These are phyloP conservation scores for Poeciliopsis turrubarensis DNA, from an alignment of 2,113 vertebrate genomes.

Conservation along the genomic window DNA sequence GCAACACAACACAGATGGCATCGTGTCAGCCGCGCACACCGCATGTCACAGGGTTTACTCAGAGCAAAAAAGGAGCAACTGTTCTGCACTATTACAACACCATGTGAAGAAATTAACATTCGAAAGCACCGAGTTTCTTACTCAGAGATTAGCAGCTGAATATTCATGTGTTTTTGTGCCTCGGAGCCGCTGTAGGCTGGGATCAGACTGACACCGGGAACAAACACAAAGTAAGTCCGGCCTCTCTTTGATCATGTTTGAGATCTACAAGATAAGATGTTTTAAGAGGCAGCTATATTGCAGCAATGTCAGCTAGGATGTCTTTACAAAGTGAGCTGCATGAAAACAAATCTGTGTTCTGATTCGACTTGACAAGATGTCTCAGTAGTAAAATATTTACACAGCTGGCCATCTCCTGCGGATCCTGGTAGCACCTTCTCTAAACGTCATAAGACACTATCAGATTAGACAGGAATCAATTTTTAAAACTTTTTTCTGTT, in stretches of 20 bases:
- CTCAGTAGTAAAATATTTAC: not conserved
- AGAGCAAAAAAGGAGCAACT: conserved; percentile 41
- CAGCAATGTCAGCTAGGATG: not conserved
- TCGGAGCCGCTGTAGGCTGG: not conserved
- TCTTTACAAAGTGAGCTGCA: not conserved
- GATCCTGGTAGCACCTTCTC: too few species aligned
- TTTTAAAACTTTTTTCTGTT: not conserved
- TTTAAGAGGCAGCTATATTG: not conserved
- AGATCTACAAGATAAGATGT: not conserved
- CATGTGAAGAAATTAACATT: conserved; percentile 39
- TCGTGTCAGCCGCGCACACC: conserved; percentile 51
- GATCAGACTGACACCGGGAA: not conserved
- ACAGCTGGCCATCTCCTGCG: not conserved
- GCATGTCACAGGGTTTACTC: conserved; percentile 42
- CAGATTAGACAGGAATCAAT: not conserved
- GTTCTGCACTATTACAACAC: conserved; percentile 30
- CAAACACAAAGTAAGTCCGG: not conserved
- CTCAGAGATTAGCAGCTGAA: conserved; percentile 27
- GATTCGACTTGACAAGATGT: not conserved
- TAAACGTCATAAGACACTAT: not conserved
- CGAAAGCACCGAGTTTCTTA: conserved; percentile 30
- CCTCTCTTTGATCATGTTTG: too few species aligned
- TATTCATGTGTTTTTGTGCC: conserved; percentile 1
- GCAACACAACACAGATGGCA: conserved; percentile 56
- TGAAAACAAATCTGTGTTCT: not conserved